These are phyloP conservation scores for Pseudomyrmex sp. DNA, from an alignment of 1,140 invertebrate genomes.

Conservation along the genomic window DNA sequence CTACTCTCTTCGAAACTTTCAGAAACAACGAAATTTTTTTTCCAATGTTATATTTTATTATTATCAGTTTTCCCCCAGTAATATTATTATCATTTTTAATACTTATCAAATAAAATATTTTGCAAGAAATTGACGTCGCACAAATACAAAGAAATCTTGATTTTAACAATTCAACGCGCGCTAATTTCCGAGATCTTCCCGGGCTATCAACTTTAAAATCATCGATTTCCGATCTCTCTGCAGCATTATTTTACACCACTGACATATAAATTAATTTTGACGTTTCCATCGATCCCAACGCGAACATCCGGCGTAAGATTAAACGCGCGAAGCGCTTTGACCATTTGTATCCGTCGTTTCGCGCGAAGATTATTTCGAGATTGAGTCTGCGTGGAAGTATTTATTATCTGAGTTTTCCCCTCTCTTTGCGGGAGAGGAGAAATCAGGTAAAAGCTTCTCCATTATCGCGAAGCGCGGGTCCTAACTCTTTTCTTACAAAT, in stretches of 20 bases:
- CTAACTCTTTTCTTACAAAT: neutral
- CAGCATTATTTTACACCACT: no score
- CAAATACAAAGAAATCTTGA: no score
- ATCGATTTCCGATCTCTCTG: no score
- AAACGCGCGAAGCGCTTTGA: neutral
- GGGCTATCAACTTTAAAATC: no score
- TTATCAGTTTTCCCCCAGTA: no score
- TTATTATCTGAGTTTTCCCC: neutral
- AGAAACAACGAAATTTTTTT: neutral
- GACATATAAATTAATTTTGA: slow-evolving; percentile 4
- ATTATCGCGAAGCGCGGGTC: neutral
- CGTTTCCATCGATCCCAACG: neutral
- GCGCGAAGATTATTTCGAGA: slow-evolving; percentile 30
- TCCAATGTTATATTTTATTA: no score
- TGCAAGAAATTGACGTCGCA: no score
- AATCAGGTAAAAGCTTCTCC: neutral
- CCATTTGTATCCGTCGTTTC: slow-evolving; percentile 13
- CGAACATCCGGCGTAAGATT: slow-evolving; percentile 4
- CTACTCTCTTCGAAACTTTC: neutral
- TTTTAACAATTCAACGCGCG: no score
- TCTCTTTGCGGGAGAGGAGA: neutral
- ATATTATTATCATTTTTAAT: no score
- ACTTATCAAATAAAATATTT: no score
- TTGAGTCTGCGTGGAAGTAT: slow-evolving; percentile 11
- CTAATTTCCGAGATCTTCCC: no score